Conservation (phyloP, 2,113 vertebrate genomes). For the Hemiscyllium ocellatum region DNA sequence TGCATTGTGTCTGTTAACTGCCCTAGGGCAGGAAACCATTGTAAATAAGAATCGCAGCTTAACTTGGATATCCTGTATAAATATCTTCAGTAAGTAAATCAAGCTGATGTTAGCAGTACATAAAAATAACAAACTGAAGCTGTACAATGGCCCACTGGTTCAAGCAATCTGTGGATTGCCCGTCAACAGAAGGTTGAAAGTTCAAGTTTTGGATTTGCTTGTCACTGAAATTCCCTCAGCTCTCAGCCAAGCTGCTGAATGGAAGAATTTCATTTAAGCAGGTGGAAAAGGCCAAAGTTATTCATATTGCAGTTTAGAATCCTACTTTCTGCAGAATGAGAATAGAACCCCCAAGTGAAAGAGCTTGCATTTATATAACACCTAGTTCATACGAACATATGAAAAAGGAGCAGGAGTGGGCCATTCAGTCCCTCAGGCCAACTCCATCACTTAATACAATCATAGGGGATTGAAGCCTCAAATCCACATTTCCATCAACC, state of each 20-base stretch:
- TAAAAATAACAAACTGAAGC: constrained; percentile 5
- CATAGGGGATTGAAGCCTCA: too few relatives aligned
- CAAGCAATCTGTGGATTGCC: not conserved
- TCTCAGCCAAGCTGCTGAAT: not conserved
- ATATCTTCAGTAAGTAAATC: constrained; percentile 33
- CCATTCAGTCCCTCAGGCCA: too few relatives aligned
- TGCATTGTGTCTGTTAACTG: constrained; percentile 30
- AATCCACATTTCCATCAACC: too few relatives aligned
- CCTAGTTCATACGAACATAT: not conserved
- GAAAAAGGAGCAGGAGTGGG: too few relatives aligned
- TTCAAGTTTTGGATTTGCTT: not conserved
- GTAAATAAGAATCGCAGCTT: constrained; percentile 35
- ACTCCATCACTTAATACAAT: too few relatives aligned
- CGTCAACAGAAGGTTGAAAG: constrained; percentile 1
- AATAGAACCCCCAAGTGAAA: not conserved
- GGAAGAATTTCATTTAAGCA: not conserved
- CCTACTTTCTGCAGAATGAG: not conserved
- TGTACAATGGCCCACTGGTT: not conserved
- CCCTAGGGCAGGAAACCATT: constrained; percentile 23
- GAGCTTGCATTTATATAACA: not conserved
- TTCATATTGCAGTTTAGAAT: not conserved
- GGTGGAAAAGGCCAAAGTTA: not conserved
- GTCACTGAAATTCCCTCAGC: not conserved
- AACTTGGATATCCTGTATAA: constrained; percentile 36
- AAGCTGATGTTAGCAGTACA: constrained; percentile 24